Percentiles rank a stretch among this genome's conserved stretches.
Evolutionary conservation across 2,797 vertebrate species (phyloP).

Genomic region (Falco rusticolus): DNA sequence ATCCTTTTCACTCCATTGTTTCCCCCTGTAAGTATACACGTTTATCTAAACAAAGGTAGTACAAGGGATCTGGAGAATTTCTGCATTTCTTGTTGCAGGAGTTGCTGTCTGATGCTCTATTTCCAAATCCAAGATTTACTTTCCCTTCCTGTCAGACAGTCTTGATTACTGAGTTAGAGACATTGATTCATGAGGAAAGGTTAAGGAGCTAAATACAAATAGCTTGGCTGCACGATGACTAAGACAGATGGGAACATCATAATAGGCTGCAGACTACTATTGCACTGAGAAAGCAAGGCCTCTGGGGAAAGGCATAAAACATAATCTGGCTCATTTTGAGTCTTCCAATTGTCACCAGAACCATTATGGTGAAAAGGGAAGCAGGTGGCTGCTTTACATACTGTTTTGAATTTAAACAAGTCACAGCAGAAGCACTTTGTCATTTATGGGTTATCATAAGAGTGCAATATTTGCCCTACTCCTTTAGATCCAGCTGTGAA

Average conservation of each 20-base stretch:
- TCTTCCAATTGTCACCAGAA: slow-evolving; percentile 46
- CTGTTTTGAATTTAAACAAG: slow-evolving; percentile 52
- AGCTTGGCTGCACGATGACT: background rate
- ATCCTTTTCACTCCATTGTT: background rate
- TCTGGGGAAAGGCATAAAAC: slow-evolving; percentile 42
- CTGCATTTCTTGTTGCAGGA: background rate
- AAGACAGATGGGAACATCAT: slow-evolving; percentile 60
- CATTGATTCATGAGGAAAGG: slow-evolving; percentile 45
- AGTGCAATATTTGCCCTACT: slow-evolving; percentile 6
- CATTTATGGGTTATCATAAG: slow-evolving; percentile 7
- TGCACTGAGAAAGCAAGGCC: slow-evolving; percentile 37
- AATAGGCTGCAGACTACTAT: slow-evolving; percentile 14
- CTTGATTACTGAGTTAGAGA: slow-evolving; percentile 22
- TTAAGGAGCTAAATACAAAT: slow-evolving; percentile 60
- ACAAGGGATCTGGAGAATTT: background rate
- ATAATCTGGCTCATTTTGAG: slow-evolving; percentile 50
- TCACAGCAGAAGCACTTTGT: slow-evolving; percentile 15
- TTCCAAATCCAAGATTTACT: slow-evolving; percentile 29
- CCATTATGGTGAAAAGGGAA: slow-evolving; percentile 39
- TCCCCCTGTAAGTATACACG: background rate
- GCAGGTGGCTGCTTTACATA: slow-evolving; percentile 64
- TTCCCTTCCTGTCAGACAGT: slow-evolving; percentile 6
- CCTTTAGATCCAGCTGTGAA: background rate
- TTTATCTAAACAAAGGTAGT: background rate
- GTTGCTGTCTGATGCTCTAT: background rate